Conservation (phyloP, 2,888 invertebrate genomes). For the Tuta absoluta region DNA sequence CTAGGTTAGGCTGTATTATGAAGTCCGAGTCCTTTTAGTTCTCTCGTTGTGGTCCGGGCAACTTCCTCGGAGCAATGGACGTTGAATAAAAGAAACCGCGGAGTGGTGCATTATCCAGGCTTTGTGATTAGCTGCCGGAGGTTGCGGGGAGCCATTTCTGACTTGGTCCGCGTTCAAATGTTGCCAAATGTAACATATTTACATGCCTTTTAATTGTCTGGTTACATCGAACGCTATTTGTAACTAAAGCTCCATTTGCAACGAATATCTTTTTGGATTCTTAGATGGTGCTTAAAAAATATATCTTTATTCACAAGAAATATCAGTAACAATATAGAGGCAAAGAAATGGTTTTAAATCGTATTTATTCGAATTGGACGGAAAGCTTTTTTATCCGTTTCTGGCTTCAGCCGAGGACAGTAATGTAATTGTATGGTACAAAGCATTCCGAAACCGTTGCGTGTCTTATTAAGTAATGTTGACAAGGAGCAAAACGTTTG, state of each 20-base stretch:
- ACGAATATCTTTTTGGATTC: too few relatives aligned
- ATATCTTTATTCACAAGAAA: too few relatives aligned
- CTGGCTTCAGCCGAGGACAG: background rate
- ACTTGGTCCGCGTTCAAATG: background rate
- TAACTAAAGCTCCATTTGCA: too few relatives aligned
- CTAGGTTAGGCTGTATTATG: slow-evolving; percentile 27
- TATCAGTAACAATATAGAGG: background rate
- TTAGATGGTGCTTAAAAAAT: too few relatives aligned
- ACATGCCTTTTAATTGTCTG: too few relatives aligned
- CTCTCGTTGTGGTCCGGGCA: slow-evolving; percentile 25
- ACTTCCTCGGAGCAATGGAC: slow-evolving; percentile 33
- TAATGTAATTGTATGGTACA: slow-evolving; percentile 8
- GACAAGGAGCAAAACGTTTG: slow-evolving; percentile 18
- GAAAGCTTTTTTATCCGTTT: background rate
- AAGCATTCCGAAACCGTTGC: slow-evolving; percentile 6
- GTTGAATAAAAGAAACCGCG: slow-evolving; percentile 46
- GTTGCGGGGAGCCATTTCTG: background rate
- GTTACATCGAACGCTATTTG: too few relatives aligned
- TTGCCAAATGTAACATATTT: background rate
- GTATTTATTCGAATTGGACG: background rate
- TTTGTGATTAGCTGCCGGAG: slow-evolving; percentile 52
- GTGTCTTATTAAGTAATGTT: slow-evolving; percentile 11
- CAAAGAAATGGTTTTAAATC: background rate
- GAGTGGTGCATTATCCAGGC: slow-evolving; percentile 47
- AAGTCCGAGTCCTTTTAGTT: slow-evolving; percentile 26